Percentiles rank a stretch among this genome's conserved stretches.
Conservation (phyloP, 2,888 invertebrate genomes). For the Tetranychus piercei region DNA sequence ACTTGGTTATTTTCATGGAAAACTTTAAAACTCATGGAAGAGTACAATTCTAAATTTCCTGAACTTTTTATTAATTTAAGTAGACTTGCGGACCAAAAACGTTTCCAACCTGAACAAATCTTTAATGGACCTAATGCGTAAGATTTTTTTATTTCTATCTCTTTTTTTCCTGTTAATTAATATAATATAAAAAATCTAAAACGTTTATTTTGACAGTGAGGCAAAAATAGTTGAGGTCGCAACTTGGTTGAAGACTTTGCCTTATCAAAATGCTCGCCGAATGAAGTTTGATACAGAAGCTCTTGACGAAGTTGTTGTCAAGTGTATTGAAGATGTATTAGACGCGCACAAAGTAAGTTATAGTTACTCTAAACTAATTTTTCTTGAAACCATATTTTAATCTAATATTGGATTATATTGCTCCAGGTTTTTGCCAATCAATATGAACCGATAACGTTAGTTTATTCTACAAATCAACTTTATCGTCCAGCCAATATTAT, state of each 20-base stretch:
- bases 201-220: conserved; percentile 11
- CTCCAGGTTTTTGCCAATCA: conserved; percentile 2
- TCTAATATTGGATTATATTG: not conserved
- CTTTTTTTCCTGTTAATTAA: not conserved
- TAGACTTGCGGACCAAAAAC: conserved; percentile 37
- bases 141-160: conserved; percentile 26
- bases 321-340: conserved; percentile 39
- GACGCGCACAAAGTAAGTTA: conserved; percentile 28
- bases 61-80: conserved; percentile 48
- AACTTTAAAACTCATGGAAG: conserved; percentile 48
- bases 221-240: conserved; percentile 33
- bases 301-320: conserved; percentile 48
- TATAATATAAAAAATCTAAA: conserved; percentile 8
- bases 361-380: no score
- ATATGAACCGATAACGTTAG: not conserved
- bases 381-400: no score
- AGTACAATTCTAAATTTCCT: conserved; percentile 53
- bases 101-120: conserved; percentile 48
- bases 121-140: conserved; percentile 43
- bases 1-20: conserved; percentile 63
- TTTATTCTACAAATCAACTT: not conserved
- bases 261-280: conserved; percentile 43
- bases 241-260: conserved; percentile 52
- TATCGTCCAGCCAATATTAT: not conserved
- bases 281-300: conserved; percentile 51